Percentiles rank a stretch among this genome's conserved stretches.
These are phyloP conservation scores for Portevinia maculata DNA, from an alignment of 2,888 invertebrate genomes.

Conservation along the genomic window DNA sequence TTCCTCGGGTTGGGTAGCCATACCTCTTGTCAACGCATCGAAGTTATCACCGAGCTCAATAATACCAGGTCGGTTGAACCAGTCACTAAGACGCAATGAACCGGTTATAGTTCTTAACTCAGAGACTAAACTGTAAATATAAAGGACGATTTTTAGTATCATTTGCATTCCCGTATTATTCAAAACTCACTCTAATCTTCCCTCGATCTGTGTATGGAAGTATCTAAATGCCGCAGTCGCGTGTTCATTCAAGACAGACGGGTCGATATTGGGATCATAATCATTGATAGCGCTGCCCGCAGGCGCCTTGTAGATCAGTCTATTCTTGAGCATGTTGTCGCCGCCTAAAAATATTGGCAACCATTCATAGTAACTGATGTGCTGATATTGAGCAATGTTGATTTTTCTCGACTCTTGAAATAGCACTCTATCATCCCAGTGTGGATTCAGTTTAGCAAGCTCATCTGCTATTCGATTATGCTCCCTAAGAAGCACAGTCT, in stretches of 20 bases:
- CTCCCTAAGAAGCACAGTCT: constrained; percentile 83
- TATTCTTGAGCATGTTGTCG: constrained; percentile 82
- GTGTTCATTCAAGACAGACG: constrained; percentile 85
- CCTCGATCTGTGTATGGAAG: constrained; percentile 86
- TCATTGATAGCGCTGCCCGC: constrained; percentile 82
- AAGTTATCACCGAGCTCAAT: constrained; percentile 85
- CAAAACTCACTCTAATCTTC: constrained; percentile 83
- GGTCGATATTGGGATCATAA: constrained; percentile 84
- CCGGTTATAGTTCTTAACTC: constrained; percentile 82
- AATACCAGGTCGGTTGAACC: constrained; percentile 84
- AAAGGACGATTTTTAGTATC: background rate
- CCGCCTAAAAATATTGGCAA: constrained; percentile 83
- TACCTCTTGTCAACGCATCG: constrained; percentile 89
- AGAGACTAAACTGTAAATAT: constrained; percentile 82
- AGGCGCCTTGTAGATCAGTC: constrained; percentile 80
- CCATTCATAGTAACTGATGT: constrained; percentile 84
- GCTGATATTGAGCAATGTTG: constrained; percentile 83
- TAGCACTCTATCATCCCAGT: constrained; percentile 84
- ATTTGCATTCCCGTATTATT: background rate
- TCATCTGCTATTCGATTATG: constrained; percentile 83
- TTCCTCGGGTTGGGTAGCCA: constrained; percentile 90
- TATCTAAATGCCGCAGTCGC: constrained; percentile 87
- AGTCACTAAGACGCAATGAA: constrained; percentile 83
- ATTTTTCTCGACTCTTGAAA: constrained; percentile 84
- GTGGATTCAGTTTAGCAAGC: constrained; percentile 83